Conservation (phyloP, 2,888 invertebrate genomes). For the Pocota personata region DNA sequence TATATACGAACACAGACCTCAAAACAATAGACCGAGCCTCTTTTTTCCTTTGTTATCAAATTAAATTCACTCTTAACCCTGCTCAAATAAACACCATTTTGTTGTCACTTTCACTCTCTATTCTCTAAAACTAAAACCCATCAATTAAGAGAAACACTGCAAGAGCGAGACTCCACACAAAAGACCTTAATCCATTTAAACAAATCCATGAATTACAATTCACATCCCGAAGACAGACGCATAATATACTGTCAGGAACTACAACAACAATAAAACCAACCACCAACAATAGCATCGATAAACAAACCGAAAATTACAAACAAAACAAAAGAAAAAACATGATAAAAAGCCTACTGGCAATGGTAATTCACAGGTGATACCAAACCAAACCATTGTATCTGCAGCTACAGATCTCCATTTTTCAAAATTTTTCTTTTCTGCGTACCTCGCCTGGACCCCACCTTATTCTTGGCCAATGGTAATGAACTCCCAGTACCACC, state of each 20-base stretch:
- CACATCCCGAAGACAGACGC: neutral
- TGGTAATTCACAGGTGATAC: conserved; percentile 29
- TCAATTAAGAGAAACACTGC: neutral
- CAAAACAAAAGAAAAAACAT: conserved; percentile 8
- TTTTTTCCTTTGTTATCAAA: neutral
- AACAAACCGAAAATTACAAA: conserved; percentile 26
- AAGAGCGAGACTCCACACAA: neutral
- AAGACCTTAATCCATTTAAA: neutral
- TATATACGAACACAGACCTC: too few species aligned
- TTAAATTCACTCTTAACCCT: neutral
- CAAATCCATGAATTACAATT: conserved; percentile 27
- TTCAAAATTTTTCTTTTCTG: neutral
- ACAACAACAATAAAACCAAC: neutral
- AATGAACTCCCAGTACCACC: neutral
- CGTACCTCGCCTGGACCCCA: neutral
- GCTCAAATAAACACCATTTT: neutral
- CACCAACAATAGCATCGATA: conserved; percentile 1
- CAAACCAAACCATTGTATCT: neutral
- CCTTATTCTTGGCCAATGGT: neutral
- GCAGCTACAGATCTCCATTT: neutral
- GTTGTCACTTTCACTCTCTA: neutral
- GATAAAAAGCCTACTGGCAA: neutral
- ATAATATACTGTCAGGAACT: too few species aligned
- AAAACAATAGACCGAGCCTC: neutral
- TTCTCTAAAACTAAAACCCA: neutral